Conservation (phyloP, 1,140 invertebrate genomes). For the Ooceraea biroi region DNA sequence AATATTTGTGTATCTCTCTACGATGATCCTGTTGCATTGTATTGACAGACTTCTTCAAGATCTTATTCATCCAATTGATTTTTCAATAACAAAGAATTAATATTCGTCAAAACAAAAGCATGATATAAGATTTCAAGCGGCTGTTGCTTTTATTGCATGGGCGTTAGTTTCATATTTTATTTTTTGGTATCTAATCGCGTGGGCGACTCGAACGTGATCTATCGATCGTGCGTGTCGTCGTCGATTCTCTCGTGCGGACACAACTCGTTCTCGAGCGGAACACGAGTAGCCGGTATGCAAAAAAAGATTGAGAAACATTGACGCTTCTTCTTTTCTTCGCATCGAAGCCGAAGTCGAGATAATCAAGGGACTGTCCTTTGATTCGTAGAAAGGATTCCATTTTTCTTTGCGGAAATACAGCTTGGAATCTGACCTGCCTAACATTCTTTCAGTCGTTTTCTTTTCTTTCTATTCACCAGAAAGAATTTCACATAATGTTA, state of each 20-base stretch:
- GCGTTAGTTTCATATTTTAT: not conserved
- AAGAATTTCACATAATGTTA: not conserved
- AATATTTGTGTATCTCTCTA: not conserved
- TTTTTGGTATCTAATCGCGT: not conserved
- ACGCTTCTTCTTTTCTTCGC: not conserved
- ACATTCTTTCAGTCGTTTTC: not conserved
- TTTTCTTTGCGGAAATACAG: not conserved
- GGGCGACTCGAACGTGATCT: not conserved
- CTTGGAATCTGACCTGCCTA: not conserved
- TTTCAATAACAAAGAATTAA: not conserved
- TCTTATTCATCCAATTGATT: not conserved
- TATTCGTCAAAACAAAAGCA: too few species aligned
- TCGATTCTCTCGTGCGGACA: not conserved
- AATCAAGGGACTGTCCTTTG: not conserved
- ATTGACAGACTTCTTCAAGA: not conserved
- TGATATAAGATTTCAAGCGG: too few species aligned
- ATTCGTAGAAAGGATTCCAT: not conserved
- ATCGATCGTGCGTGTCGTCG: not conserved
- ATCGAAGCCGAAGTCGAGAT: not conserved
- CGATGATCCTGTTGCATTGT: not conserved
- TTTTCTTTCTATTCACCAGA: not conserved
- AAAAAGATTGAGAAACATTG: not conserved
- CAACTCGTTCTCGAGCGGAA: constrained; percentile 33
- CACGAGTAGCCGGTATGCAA: constrained; percentile 17
- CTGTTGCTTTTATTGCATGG: too few species aligned